Conservation (phyloP, 2,797 vertebrate genomes). For the Helarctos malayanus region DNA sequence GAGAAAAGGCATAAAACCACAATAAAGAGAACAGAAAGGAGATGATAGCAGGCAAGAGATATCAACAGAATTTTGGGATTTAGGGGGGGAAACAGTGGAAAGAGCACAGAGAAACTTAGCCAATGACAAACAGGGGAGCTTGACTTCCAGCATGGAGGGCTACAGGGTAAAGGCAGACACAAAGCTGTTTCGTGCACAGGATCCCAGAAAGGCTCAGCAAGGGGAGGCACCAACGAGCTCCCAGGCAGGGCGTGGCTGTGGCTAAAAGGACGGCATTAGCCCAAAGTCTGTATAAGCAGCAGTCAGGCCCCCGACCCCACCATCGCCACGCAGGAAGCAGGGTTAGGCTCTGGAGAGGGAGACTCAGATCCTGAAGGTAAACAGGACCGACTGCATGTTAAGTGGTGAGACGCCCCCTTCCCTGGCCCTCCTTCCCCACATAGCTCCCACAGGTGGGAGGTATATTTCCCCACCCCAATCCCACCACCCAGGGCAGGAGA, state of each 20-base stretch:
- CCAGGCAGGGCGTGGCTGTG: accelerated
- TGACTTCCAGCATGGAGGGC: too few species aligned
- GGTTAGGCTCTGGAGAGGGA: neutral
- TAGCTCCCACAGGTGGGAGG: neutral
- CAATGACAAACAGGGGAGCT: too few species aligned
- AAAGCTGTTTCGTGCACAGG: neutral
- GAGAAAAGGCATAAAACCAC: neutral
- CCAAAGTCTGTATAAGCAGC: neutral
- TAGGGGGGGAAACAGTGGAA: neutral
- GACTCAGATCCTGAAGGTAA: neutral
- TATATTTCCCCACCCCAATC: neutral
- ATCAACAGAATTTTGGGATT: neutral
- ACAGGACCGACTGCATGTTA: neutral
- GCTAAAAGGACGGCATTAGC: neutral
- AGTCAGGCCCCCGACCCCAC: too few species aligned
- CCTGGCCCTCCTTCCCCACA: neutral
- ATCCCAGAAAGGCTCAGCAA: neutral
- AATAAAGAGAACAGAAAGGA: neutral
- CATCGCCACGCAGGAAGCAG: neutral
- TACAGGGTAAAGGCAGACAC: neutral
- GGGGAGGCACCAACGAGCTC: neutral
- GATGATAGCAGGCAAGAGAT: neutral
- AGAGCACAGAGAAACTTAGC: neutral
- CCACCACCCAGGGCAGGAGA: neutral
- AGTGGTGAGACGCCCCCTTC: neutral